Evolutionary conservation across 2,113 vertebrate genomes (phyloP).

Genomic region (Cichladusa arquata): DNA sequence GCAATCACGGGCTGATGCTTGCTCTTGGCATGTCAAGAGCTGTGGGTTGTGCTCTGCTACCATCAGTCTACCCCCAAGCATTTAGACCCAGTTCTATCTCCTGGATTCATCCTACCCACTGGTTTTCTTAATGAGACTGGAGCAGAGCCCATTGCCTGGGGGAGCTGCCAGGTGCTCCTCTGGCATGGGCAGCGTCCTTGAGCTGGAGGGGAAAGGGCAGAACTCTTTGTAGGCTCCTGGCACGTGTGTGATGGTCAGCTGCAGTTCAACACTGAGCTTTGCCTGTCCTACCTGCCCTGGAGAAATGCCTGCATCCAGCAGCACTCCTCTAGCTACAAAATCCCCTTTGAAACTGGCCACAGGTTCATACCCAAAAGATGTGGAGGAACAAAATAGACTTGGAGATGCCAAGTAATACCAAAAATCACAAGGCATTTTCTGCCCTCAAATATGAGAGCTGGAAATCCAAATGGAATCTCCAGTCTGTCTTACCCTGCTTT

Average conservation of each 20-base stretch:
- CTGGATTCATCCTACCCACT: not conserved
- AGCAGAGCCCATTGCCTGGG: not conserved
- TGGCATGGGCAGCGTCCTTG: not conserved
- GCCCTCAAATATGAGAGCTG: not conserved
- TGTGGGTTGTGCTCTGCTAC: not conserved
- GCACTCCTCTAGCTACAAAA: not conserved
- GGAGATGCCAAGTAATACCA: not conserved
- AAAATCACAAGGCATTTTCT: not conserved
- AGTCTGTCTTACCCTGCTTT: not conserved
- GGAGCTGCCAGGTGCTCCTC: slow-evolving; percentile 43
- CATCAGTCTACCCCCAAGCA: not conserved
- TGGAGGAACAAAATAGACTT: not conserved
- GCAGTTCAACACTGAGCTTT: not conserved
- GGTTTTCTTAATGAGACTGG: slow-evolving; percentile 25
- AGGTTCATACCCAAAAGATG: not conserved
- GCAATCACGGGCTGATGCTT: not conserved
- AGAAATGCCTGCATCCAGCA: not conserved
- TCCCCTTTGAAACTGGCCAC: not conserved
- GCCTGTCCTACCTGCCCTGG: not conserved
- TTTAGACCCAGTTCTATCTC: not conserved
- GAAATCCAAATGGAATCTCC: not conserved
- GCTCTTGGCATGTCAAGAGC: not conserved
- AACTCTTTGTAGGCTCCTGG: not conserved
- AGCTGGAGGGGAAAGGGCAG: not conserved
- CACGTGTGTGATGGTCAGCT: not conserved